phyloP scores from a whole-genome alignment of 2,797 vertebrate species.

The Enteromius unitaeniatus region DNA sequence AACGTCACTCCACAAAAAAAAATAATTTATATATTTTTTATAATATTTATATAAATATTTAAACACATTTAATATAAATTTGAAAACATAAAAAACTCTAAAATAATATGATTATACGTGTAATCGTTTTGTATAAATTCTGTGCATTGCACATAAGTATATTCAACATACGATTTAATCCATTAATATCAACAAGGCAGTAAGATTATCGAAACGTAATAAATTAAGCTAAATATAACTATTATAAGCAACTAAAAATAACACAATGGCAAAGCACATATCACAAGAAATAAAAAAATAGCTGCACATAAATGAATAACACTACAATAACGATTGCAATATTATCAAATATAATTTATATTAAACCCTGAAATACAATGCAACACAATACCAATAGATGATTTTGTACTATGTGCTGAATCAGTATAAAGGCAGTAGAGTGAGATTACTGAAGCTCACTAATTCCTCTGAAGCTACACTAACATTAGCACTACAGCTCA shows the following conservation, averaged over 20 bases:
- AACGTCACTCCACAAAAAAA: too few relatives aligned
- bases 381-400: background rate
- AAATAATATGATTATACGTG: background rate
- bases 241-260: background rate
- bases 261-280: background rate
- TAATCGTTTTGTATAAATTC: background rate
- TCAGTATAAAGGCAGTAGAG: background rate
- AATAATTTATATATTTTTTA: too few relatives aligned
- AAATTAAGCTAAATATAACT: background rate
- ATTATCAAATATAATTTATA: too few relatives aligned
- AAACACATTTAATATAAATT: too few relatives aligned
- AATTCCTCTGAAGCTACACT: constrained; percentile 31
- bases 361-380: background rate
- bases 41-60: too few relatives aligned
- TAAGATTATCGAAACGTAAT: background rate
- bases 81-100: background rate
- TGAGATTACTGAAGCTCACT: constrained; percentile 15
- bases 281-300: background rate
- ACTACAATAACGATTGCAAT: too few relatives aligned
- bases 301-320: too few relatives aligned
- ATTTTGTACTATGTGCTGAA: too few relatives aligned
- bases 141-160: background rate
- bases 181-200: background rate
- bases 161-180: background rate
- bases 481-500: background rate